Base-by-base conservation (phyloP, 2,888 invertebrate genomes). In the Tipula lateralis region DNA sequence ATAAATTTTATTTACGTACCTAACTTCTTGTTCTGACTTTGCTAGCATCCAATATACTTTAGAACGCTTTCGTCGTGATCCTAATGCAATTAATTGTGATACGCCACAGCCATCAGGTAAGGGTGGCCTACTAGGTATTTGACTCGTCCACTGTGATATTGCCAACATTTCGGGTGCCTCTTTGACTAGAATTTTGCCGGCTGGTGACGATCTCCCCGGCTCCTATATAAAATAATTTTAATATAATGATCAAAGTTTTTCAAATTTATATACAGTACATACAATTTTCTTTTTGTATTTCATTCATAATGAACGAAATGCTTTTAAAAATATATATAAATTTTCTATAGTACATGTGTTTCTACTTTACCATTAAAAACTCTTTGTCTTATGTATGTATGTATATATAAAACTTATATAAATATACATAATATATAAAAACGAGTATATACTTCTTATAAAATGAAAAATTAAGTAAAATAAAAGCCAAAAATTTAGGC, bases 31-130 rank as follows among this genome's bases (percentile, higher is more conserved):
- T 86, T 95, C 94, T 16, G 94, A 94, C 89, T 94, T 94, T 30
- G 95, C 95, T 86, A 96, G 92, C 91, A 96, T 94, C 96, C 95
- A 96, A 86, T 95, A 94, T 7, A 96, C 95, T 86, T 93, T 93
- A 5, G 94, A 93, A 5, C 94, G 93, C 86, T 93, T 92, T 84
- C 93, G 91, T 12, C 93, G 90, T 84, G 94, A 94, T 1, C 96
- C 96, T 83, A 96, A 91, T 0, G 95, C 96, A 91, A 96, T 93
- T 39, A 96, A 91, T 89, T 95, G 95, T n/a, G 93, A 93, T 29
- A 94, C 91, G 86, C 92, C 92, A 85, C 94, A 94, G 0, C 94
- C 93, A 0, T 92, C 92, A 0, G 96, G 96, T 86, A 95, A 91
- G 50, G 93, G 91, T 0, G 95, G 96, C 86, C 95, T 91, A 86